Evolutionary conservation across 2,113 vertebrate species (phyloP), one percentile per base, ranked within the genome.

Genomic region (Oryzias celebensis): DNA sequence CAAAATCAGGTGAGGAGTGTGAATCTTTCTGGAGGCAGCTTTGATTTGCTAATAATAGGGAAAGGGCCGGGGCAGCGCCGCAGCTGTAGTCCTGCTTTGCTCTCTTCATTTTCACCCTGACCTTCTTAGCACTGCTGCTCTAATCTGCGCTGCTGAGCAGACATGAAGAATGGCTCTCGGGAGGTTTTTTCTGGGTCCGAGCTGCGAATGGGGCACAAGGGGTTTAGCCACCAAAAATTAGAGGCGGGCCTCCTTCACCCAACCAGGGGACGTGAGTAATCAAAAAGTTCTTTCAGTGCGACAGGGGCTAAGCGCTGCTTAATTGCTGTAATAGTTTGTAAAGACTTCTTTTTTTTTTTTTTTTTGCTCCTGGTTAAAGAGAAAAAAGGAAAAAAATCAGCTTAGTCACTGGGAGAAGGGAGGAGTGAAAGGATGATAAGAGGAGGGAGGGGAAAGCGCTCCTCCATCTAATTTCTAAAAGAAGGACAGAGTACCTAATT

Each of bases 1-100:
- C 94, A 96, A 96, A 97, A 98, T 95, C 95, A 98, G 95, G 95
- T 97, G 94, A 97, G 94, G 94, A 94, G 95, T 95, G 95, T 93
- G 94, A 95, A 95, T 96, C 94, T 95, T 95, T 94, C 94, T 93
- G 90, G 84, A 82, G 88, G 94, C 94, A 94, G 95, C 96, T 99
- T 98, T 99, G 96, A 98, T 98, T 99, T 96, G 96, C 96, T 98
- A 98, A 99, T 98, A 95, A 98, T 94, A 96, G 91, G 92, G 86
- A 79, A 92, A 94, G 91, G 93, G 94, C 93, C 90, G 90, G 94
- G 94, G 91, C 92, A 75, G 93, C 93, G 94, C 94, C 95, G 95
- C 96, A 97, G 96, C 96, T 97, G 97, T 93, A 96, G 87, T 94
- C 89, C 92, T 89, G 92, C 93, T 94, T 94, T 94, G 94, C 92